A percentile compares a stretch with the other conserved stretches of the same genome.
These are phyloP conservation scores for Pseudocheirus occidentalis DNA, from an alignment of 2,797 vertebrate genomes.

Conservation along the genomic window DNA sequence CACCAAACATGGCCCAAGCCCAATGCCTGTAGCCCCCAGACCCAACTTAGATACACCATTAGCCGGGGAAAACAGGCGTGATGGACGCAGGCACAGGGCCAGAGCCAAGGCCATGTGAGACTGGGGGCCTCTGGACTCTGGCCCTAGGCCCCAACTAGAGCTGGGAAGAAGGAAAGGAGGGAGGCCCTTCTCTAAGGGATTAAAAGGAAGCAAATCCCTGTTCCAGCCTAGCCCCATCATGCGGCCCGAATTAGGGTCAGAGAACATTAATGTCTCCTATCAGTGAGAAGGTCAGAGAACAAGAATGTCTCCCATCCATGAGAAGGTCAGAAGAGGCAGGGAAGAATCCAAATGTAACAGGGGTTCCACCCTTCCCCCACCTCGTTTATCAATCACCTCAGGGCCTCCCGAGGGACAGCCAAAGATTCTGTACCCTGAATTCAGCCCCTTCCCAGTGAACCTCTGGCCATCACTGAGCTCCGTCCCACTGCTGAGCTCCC, in stretches of 20 bases:
- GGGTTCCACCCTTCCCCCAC: too few species aligned
- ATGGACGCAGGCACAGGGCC: slow-evolving; percentile 58
- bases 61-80: slow-evolving; percentile 17
- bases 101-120: slow-evolving; percentile 54
- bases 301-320: not conserved
- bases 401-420: not conserved
- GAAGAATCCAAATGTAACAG: not conserved
- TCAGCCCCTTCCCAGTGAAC: not conserved
- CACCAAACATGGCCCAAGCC: not conserved
- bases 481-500: slow-evolving; percentile 23
- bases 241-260: not conserved
- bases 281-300: not conserved
- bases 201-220: slow-evolving; percentile 67
- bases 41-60: slow-evolving; percentile 26
- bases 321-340: not conserved
- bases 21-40: not conserved
- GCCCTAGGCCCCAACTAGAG: slow-evolving; percentile 34
- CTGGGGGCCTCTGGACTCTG: slow-evolving; percentile 61
- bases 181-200: slow-evolving; percentile 34
- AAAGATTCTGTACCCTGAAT: not conserved
- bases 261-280: not conserved
- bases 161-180: slow-evolving; percentile 54
- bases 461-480: not conserved
- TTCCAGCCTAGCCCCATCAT: slow-evolving; percentile 35
- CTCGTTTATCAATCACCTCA: too few species aligned